Conservation (phyloP, 2,888 invertebrate species). For the Campoletis raptor region DNA sequence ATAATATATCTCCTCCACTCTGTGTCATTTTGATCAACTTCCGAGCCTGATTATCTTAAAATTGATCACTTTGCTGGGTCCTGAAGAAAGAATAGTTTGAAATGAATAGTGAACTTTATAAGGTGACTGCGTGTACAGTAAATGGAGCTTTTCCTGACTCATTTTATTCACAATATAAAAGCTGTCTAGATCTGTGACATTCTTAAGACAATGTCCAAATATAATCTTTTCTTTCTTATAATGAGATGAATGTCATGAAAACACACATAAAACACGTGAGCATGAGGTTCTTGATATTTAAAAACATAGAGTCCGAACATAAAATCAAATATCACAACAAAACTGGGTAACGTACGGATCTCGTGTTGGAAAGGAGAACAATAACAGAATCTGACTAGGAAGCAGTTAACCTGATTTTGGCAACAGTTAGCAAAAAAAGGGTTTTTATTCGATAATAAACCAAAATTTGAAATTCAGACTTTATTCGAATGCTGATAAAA, state of each 20-base stretch:
- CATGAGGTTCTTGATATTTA: not conserved
- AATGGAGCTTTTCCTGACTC: too few species aligned
- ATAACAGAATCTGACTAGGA: not conserved
- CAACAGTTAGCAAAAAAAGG: not conserved
- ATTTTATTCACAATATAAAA: not conserved
- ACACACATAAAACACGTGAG: too few species aligned
- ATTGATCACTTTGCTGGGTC: slow-evolving; percentile 2
- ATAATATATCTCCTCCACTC: slow-evolving; percentile 22
- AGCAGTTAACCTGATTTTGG: not conserved
- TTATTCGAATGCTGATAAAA: not conserved
- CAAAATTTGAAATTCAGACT: not conserved
- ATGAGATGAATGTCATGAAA: too few species aligned
- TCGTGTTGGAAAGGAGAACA: not conserved
- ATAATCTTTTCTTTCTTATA: not conserved
- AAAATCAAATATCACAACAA: not conserved
- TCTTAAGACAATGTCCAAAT: not conserved
- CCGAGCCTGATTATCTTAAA: not conserved
- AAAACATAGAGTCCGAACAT: not conserved
- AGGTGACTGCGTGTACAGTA: too few species aligned
- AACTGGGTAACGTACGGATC: not conserved
- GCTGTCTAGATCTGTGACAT: not conserved
- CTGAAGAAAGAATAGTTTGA: too few species aligned
- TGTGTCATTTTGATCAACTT: slow-evolving; percentile 55
- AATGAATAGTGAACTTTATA: too few species aligned
- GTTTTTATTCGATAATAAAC: not conserved